These are phyloP conservation scores for Cheilosia scutellata DNA, from an alignment of 2,888 invertebrate genomes.

Conservation along the genomic window DNA sequence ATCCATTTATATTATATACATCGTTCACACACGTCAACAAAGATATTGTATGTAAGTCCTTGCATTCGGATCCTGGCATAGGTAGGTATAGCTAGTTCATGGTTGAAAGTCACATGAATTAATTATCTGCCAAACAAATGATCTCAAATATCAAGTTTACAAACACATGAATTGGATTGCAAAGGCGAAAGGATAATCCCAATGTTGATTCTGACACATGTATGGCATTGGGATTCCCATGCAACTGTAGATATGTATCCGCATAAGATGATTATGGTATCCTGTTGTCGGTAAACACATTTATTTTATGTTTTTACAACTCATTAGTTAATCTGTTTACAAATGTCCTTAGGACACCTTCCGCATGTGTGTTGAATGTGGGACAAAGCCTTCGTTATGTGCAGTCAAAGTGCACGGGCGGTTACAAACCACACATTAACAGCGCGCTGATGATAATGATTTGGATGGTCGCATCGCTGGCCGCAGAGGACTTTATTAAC, in stretches of 20 bases:
- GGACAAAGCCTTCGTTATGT: slow-evolving; percentile 18
- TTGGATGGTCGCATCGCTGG: background rate
- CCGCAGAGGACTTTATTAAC: slow-evolving; percentile 57
- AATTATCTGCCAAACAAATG: slow-evolving; percentile 63
- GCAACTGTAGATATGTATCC: slow-evolving; percentile 34
- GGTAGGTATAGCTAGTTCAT: background rate
- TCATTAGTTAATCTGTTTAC: slow-evolving; percentile 71
- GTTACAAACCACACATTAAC: slow-evolving; percentile 6
- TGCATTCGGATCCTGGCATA: slow-evolving; percentile 2
- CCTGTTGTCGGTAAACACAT: slow-evolving; percentile 59
- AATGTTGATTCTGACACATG: slow-evolving; percentile 50
- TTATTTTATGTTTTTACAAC: slow-evolving; percentile 65
- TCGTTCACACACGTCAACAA: slow-evolving; percentile 4
- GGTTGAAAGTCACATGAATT: slow-evolving; percentile 62
- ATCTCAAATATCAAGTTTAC: slow-evolving; percentile 61
- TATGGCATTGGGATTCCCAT: slow-evolving; percentile 48
- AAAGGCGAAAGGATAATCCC: slow-evolving; percentile 63
- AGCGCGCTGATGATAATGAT: slow-evolving; percentile 2
- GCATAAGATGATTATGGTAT: slow-evolving; percentile 62
- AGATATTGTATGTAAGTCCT: background rate
- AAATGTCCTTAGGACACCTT: slow-evolving; percentile 51
- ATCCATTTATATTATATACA: slow-evolving; percentile 10
- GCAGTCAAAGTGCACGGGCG: slow-evolving; percentile 12
- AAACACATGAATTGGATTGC: slow-evolving; percentile 74
- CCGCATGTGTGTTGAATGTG: slow-evolving; percentile 18